phyloP scores from a whole-genome alignment of 2,113 vertebrate species.

The Trematomus loennbergii region DNA sequence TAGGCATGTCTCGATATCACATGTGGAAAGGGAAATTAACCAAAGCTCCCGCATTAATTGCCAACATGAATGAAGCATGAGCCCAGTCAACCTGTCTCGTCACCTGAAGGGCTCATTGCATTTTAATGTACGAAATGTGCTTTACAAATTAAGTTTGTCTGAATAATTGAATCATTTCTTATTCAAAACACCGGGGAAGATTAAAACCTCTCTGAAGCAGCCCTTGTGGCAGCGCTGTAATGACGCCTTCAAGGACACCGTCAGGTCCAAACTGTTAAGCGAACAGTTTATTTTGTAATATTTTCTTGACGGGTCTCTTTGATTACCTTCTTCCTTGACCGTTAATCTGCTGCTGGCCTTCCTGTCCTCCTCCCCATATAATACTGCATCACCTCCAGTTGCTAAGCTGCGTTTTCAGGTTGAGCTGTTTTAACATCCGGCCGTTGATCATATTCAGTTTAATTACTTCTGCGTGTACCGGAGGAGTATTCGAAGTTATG shows the following conservation, averaged over 20 bases:
- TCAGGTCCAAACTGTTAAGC: conserved; percentile 27
- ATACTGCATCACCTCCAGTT: conserved; percentile 61
- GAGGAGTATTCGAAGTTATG: conserved; percentile 64
- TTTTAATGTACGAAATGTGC: conserved; percentile 45
- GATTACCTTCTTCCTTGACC: conserved; percentile 38
- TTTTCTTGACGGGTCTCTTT: conserved; percentile 48
- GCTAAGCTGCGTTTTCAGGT: conserved; percentile 71
- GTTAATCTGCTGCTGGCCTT: conserved; percentile 53
- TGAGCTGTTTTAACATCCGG: conserved; percentile 75
- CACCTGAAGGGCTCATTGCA: conserved; percentile 44
- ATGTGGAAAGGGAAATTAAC: conserved; percentile 25
- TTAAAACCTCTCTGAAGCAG: conserved; percentile 30
- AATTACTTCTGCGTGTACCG: conserved; percentile 69
- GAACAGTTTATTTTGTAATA: conserved; percentile 36
- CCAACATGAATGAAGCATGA: conserved; percentile 34
- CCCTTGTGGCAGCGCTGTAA: conserved; percentile 31
- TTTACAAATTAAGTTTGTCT: conserved; percentile 36
- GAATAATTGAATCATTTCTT: conserved; percentile 50
- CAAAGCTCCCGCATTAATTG: conserved; percentile 21
- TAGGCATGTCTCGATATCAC: not conserved
- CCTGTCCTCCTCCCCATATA: conserved; percentile 22
- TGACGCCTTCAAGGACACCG: conserved; percentile 54
- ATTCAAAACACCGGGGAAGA: conserved; percentile 47
- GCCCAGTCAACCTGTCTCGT: conserved; percentile 26
- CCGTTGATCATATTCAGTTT: conserved; percentile 74